Evolutionary conservation across 1,140 invertebrate genomes (phyloP).

Genomic region (Geopemphigus sp.): DNA sequence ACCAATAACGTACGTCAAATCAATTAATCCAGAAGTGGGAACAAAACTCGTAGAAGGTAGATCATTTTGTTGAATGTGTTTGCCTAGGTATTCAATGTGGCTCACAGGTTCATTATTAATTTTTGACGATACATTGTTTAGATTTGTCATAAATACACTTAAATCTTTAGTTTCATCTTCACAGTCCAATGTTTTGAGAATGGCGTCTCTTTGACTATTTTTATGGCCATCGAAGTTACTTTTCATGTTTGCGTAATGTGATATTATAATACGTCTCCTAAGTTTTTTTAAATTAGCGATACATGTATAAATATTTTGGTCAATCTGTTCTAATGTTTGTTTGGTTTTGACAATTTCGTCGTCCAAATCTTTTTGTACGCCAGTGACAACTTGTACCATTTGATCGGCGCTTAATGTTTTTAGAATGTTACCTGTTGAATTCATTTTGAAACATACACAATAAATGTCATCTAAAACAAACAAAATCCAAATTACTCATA

Average conservation of each 20-base stretch:
- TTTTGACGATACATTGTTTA: neutral
- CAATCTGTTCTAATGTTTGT: slow-evolving; percentile 13
- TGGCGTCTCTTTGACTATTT: slow-evolving; percentile 22
- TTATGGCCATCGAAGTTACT: slow-evolving; percentile 29
- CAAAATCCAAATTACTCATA: no score
- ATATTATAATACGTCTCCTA: slow-evolving; percentile 22
- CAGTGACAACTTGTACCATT: neutral
- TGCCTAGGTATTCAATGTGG: slow-evolving; percentile 6
- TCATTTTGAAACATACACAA: neutral
- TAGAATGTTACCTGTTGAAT: slow-evolving; percentile 7
- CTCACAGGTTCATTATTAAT: neutral
- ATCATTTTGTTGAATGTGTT: neutral
- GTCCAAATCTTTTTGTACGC: slow-evolving; percentile 6
- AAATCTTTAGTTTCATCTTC: slow-evolving; percentile 40
- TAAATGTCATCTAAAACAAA: slow-evolving; percentile 5
- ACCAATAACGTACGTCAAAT: slow-evolving; percentile 31
- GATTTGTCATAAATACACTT: slow-evolving; percentile 20
- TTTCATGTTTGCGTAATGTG: slow-evolving; percentile 45
- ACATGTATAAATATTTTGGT: slow-evolving; percentile 17
- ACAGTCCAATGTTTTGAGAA: slow-evolving; percentile 22
- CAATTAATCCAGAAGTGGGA: slow-evolving; percentile 4
- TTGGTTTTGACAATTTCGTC: neutral
- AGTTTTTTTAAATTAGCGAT: slow-evolving; percentile 26
- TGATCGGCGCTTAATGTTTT: neutral
- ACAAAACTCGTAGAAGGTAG: neutral